phyloP scores from a whole-genome alignment of 1,140 invertebrate species.

The Psix sp. region DNA sequence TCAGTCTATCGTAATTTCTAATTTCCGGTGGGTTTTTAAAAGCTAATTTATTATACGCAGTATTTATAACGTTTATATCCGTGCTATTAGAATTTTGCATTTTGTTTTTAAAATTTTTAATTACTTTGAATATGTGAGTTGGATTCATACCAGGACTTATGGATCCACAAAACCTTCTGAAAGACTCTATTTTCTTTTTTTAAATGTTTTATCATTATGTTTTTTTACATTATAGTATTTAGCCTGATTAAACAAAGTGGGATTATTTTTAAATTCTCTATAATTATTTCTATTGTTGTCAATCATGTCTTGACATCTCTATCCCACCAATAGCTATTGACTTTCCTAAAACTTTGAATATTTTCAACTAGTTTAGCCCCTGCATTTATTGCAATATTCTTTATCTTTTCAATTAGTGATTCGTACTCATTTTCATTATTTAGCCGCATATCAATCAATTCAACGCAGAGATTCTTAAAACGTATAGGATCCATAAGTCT shows the following conservation, averaged over 20 bases:
- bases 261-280: conserved; percentile 1
- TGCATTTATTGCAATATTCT: conserved; percentile 23
- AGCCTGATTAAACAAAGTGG: conserved; percentile 4
- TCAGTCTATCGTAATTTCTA: background rate
- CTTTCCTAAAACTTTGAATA: conserved; percentile 4
- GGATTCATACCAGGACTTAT: conserved; percentile 11
- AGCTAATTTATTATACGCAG: conserved; percentile 1
- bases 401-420: conserved; percentile 7
- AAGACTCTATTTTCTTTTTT: background rate
- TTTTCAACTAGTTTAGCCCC: conserved; percentile 8
- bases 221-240: background rate
- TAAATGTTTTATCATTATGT: conserved; percentile 11
- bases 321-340: conserved; percentile 33
- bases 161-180: background rate
- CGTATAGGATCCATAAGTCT: conserved; percentile 12
- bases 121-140: background rate
- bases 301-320: conserved; percentile 14
- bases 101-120: conserved; percentile 30
- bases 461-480: conserved; percentile 30
- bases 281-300: conserved; percentile 1
- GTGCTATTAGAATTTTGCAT: background rate
- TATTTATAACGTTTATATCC: background rate
- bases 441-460: background rate
- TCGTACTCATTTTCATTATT: conserved; percentile 10
- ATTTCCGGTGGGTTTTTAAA: background rate